Percentiles rank a stretch among this genome's conserved stretches.
Conservation (phyloP, 2,113 vertebrate genomes). For the Poeciliopsis retropinna region DNA sequence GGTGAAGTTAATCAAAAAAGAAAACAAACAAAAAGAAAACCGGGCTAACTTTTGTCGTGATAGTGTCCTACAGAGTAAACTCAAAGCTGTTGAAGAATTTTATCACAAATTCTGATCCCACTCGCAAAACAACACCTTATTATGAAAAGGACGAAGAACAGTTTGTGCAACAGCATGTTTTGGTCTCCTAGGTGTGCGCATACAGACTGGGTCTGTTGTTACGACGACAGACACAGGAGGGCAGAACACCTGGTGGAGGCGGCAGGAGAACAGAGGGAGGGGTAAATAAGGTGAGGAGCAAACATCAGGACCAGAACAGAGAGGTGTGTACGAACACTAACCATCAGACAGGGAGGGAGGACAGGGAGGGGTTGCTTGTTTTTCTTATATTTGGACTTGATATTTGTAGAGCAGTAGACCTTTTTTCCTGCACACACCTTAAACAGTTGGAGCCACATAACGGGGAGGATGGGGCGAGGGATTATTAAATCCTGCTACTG, state of each 20-base stretch:
- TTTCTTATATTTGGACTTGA: slow-evolving; percentile 48
- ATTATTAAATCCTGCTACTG: background rate
- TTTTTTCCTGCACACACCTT: slow-evolving; percentile 43
- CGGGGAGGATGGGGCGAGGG: slow-evolving; percentile 13
- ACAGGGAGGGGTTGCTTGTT: slow-evolving; percentile 37
- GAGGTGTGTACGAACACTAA: slow-evolving; percentile 60
- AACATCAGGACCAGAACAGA: slow-evolving; percentile 44
- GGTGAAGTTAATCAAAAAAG: slow-evolving; percentile 50
- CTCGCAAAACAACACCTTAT: slow-evolving; percentile 50
- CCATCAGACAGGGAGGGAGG: slow-evolving; percentile 49
- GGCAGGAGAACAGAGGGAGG: too few relatives aligned
- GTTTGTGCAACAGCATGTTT: slow-evolving; percentile 59
- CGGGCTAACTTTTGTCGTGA: slow-evolving; percentile 39
- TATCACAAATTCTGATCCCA: slow-evolving; percentile 18
- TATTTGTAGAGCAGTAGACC: slow-evolving; percentile 52
- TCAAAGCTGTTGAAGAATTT: slow-evolving; percentile 6
- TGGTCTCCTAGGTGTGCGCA: slow-evolving; percentile 69
- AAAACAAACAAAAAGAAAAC: slow-evolving; percentile 13
- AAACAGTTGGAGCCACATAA: slow-evolving; percentile 57
- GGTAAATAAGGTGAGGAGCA: slow-evolving; percentile 16
- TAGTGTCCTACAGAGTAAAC: slow-evolving; percentile 37
- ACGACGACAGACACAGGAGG: slow-evolving; percentile 49
- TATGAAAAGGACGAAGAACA: slow-evolving; percentile 62
- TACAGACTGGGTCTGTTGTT: slow-evolving; percentile 55
- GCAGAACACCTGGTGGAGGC: slow-evolving; percentile 11